A percentile compares a stretch with the other conserved stretches of the same genome.
Evolutionary conservation across 2,797 vertebrate species (phyloP).

Genomic region (Poeciliopsis paucimaculata): DNA sequence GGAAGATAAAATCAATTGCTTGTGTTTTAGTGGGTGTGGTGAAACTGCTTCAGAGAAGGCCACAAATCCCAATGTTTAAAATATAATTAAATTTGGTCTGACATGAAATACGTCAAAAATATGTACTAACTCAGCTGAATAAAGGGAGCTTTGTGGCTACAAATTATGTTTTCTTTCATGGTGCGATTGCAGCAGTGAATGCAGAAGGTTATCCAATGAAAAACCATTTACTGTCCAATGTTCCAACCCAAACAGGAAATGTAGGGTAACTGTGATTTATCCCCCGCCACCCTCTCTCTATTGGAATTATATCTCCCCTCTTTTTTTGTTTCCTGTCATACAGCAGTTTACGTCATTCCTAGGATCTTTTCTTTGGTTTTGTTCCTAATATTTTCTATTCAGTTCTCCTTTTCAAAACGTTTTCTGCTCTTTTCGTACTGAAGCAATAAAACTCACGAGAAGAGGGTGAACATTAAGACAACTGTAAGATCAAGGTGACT

Average conservation of each 20-base stretch:
- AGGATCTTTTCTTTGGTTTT: background rate
- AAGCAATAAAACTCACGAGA: background rate
- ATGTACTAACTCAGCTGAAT: background rate
- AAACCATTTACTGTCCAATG: conserved; percentile 44
- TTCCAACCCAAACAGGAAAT: conserved; percentile 62
- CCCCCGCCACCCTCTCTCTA: background rate
- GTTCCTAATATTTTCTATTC: background rate
- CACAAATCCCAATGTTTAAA: background rate
- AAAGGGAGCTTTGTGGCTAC: background rate
- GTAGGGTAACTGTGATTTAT: conserved; percentile 49
- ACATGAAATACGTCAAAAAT: background rate
- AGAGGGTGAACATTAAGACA: background rate
- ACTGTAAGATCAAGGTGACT: background rate
- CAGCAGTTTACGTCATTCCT: conserved; percentile 7
- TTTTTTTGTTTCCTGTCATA: conserved; percentile 21
- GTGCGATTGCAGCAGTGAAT: conserved; percentile 44
- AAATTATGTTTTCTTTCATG: background rate
- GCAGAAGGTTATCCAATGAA: conserved; percentile 64
- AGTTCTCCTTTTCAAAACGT: background rate
- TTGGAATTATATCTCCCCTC: conserved; percentile 8
- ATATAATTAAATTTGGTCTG: background rate
- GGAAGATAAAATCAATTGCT: background rate
- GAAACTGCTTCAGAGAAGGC: conserved; percentile 18
- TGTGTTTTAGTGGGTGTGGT: conserved; percentile 13
- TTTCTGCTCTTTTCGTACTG: background rate